Percentiles rank a stretch among this genome's conserved stretches.
Conservation (phyloP, 2,113 vertebrate genomes). For the Panurus biarmicus region DNA sequence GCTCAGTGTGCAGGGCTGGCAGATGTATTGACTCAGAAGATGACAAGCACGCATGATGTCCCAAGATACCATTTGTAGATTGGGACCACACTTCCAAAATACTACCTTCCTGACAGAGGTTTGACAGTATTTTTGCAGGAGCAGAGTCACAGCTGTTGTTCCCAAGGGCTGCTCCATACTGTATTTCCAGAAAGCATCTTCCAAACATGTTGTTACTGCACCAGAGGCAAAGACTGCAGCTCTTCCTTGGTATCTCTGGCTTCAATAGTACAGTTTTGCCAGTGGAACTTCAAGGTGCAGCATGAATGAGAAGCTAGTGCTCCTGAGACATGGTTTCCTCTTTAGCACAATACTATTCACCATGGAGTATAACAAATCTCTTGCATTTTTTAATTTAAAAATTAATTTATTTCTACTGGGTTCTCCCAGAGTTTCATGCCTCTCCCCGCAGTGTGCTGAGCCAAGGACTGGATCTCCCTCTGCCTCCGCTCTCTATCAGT, state of each 20-base stretch:
- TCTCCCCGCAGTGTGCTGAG: neutral
- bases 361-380: neutral
- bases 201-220: neutral
- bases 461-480: neutral
- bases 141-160: neutral
- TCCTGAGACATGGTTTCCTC: neutral
- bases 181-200: neutral
- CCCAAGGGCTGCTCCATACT: neutral
- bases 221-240: neutral
- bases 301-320: neutral
- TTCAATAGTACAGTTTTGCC: neutral
- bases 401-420: neutral
- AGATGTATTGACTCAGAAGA: neutral
- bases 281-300: neutral
- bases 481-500: neutral
- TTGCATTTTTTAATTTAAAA: neutral
- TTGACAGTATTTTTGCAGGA: neutral
- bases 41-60: rapidly evolving
- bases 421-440: neutral
- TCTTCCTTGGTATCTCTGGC: neutral
- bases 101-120: neutral
- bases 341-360: neutral
- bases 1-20: neutral
- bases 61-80: neutral
- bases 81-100: neutral